phyloP scores from a whole-genome alignment of 2,113 vertebrate genomes.

The Struthio camelus region DNA sequence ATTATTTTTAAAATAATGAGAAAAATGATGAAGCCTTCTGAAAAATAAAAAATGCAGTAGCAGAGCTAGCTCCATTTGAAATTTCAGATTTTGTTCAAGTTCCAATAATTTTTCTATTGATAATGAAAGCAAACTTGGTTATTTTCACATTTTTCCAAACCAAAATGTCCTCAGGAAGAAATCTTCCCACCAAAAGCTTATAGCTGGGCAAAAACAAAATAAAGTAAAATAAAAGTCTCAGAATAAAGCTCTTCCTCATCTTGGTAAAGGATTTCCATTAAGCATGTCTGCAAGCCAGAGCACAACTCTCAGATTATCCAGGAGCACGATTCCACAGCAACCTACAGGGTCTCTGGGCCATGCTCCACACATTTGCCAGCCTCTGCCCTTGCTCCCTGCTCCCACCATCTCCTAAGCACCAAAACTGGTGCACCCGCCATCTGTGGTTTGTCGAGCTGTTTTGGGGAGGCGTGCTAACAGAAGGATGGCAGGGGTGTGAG shows the following conservation, averaged over 20 bases:
- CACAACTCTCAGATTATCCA: background rate
- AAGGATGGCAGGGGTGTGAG: background rate
- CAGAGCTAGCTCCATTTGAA: background rate
- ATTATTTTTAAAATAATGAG: background rate
- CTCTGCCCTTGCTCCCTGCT: background rate
- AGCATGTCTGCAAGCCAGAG: background rate
- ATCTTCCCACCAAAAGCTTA: background rate
- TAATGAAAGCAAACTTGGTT: background rate
- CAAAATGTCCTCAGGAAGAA: background rate
- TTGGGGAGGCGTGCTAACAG: rapidly evolving
- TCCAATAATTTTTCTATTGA: background rate
- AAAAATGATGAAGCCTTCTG: background rate
- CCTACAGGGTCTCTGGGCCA: background rate
- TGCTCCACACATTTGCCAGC: background rate
- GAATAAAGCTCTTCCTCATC: background rate
- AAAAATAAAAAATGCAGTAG: background rate
- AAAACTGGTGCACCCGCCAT: background rate
- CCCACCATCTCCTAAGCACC: background rate
- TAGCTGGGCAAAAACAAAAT: background rate
- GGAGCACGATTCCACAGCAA: background rate
- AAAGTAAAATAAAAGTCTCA: background rate
- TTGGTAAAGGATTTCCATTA: background rate
- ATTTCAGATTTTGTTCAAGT: background rate
- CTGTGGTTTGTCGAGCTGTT: background rate
- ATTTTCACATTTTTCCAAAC: background rate